A percentile compares a stretch with the other conserved stretches of the same genome.
Evolutionary conservation across 2,888 invertebrate genomes (phyloP).

Genomic region (Ptychoptera contaminata): DNA sequence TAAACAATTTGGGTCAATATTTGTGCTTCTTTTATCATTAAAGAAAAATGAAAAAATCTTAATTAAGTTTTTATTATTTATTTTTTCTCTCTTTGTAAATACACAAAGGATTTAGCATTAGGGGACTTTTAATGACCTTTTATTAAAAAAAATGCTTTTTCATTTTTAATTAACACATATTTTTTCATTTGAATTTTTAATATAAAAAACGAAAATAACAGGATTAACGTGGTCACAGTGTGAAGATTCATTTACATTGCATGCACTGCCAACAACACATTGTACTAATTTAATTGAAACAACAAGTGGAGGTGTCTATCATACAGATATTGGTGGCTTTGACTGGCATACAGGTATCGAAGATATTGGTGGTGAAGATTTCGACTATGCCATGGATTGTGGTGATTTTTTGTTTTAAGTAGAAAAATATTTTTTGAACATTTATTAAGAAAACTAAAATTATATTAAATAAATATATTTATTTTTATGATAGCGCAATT

Average conservation of each 20-base stretch:
- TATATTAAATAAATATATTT: neutral
- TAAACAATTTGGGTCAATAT: too few species aligned
- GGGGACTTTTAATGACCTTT: neutral
- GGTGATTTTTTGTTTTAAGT: slow-evolving; percentile 53
- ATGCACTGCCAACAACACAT: slow-evolving; percentile 47
- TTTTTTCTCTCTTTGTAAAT: too few species aligned
- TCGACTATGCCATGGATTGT: slow-evolving; percentile 55
- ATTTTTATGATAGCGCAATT: too few species aligned
- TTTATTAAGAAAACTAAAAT: slow-evolving; percentile 1
- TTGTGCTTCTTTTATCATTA: too few species aligned
- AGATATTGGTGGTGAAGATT: slow-evolving; percentile 39
- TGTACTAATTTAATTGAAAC: slow-evolving; percentile 44
- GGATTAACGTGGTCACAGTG: slow-evolving; percentile 49
- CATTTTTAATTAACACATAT: neutral
- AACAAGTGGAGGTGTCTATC: slow-evolving; percentile 40
- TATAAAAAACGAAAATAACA: slow-evolving; percentile 15
- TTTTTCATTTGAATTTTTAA: slow-evolving; percentile 3
- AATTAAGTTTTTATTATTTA: too few species aligned
- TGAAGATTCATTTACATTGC: slow-evolving; percentile 48
- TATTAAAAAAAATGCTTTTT: neutral
- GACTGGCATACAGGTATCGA: slow-evolving; percentile 35
- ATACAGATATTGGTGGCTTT: slow-evolving; percentile 44
- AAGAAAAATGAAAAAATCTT: too few species aligned
- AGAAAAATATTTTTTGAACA: neutral
- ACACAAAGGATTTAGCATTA: too few species aligned